phyloP scores from a whole-genome alignment of 2,797 vertebrate genomes.

The Crenichthys baileyi region DNA sequence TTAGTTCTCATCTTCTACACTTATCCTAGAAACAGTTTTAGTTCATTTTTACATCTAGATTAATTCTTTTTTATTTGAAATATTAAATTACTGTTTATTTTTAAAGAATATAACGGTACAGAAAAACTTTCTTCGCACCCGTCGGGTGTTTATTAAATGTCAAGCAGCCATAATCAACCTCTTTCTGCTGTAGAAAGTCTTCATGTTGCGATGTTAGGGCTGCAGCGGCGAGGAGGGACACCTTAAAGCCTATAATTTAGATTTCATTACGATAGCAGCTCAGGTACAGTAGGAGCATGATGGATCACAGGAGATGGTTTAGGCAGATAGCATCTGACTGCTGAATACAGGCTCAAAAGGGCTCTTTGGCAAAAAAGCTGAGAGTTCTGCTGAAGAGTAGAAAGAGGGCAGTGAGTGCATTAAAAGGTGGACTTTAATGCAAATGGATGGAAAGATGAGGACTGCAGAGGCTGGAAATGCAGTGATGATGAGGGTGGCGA shows the following conservation, averaged over 20 bases:
- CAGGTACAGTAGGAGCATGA: conserved; percentile 62
- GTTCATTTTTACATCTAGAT: too few relatives aligned
- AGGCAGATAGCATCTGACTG: conserved; percentile 24
- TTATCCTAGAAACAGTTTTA: too few relatives aligned
- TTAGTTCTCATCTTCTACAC: too few relatives aligned
- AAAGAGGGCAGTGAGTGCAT: conserved; percentile 15
- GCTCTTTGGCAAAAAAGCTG: neutral
- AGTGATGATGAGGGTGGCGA: conserved; percentile 7
- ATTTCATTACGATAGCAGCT: conserved; percentile 74
- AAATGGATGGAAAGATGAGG: conserved; percentile 1
- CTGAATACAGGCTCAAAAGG: neutral
- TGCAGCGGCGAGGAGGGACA: conserved; percentile 17
- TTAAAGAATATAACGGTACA: too few relatives aligned
- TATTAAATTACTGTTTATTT: too few relatives aligned
- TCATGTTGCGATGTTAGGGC: conserved; percentile 21
- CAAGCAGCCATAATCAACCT: conserved; percentile 52
- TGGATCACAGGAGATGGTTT: conserved; percentile 41
- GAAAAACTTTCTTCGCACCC: neutral
- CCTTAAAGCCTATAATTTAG: conserved; percentile 68
- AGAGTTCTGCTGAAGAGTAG: neutral
- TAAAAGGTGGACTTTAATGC: conserved; percentile 12
- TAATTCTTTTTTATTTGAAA: too few relatives aligned
- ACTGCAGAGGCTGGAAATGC: conserved; percentile 2
- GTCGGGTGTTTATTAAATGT: conserved; percentile 59
- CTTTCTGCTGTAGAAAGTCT: conserved; percentile 19